Evolutionary conservation across 2,888 invertebrate species (phyloP), one percentile per base, ranked within the genome.

Genomic region (Nyleta sp.): DNA sequence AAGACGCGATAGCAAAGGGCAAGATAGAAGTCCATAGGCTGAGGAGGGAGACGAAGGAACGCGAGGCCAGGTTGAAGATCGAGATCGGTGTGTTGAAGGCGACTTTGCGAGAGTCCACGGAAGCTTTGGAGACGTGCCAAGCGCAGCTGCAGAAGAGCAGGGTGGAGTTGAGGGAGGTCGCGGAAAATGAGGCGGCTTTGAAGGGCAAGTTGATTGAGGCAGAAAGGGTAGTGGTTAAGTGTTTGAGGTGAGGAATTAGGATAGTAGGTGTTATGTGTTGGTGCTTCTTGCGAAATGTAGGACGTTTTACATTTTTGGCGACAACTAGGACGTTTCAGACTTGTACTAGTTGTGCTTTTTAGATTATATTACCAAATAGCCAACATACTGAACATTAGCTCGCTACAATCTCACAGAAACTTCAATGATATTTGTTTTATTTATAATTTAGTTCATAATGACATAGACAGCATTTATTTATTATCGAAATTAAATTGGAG

Each of bases 41-140:
- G 2, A 84, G 75, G 24, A 78, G 86, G 22, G 87, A 87, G 40
- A 60, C 83, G 22, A 85, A 85, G 24, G 87, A 89, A 52, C 83
- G 83, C 2, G 89, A 88, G 11, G 84, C 79, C 46, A 81, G 84
- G 18, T 79, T 82, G 31, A 87, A 84, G 65, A 85, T 87, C 35
- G 89, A 88, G 59, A 35, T 82, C 0, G 83, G 80, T 40, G 70
- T 87, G 3, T 40, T 87, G 38, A 88, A 87, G 46, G 84, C 79
- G 13, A 84, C 84, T 0, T 73, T 89, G 11, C 87, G 84, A 55
- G 88, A 88, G 46, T 85, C 84, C 0, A 86, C 87, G 0, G 82
- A 84, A 44, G 87, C 86, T 35, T 74, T 88, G 28, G 87, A 87
- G 73, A 83, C 84, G 15, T 88, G 88, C 60, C 89, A 88, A 20